A percentile compares a stretch with the other conserved stretches of the same genome.
These are phyloP conservation scores for Enteromius mattozi DNA, from an alignment of 2,797 vertebrate genomes.

Conservation along the genomic window DNA sequence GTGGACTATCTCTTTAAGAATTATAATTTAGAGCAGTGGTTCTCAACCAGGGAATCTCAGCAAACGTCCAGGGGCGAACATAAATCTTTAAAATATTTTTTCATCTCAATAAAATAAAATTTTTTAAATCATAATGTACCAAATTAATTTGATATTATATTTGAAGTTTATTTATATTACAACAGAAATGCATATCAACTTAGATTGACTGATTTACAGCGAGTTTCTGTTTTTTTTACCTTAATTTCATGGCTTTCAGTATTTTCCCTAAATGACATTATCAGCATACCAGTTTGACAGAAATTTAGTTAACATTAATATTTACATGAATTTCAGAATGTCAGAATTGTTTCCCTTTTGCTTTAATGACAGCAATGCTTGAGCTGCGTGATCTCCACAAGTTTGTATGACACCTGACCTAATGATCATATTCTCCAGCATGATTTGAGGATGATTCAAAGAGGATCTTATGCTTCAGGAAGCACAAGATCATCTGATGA, in stretches of 20 bases:
- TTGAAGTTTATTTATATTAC: not conserved
- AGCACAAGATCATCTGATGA: not conserved
- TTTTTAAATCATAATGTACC: not conserved
- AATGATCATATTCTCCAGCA: not conserved
- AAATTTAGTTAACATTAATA: not conserved
- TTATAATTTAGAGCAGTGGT: not conserved
- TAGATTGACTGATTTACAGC: not conserved
- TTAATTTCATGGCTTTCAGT: not conserved
- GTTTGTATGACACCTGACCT: not conserved
- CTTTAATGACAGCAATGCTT: not conserved
- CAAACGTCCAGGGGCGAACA: not conserved
- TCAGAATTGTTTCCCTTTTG: not conserved
- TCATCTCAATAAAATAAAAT: not conserved
- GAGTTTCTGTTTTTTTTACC: not conserved
- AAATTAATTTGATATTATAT: not conserved
- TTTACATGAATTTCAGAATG: not conserved
- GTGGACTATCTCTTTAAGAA: not conserved
- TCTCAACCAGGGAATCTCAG: not conserved
- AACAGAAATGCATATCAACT: not conserved
- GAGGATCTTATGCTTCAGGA: not conserved
- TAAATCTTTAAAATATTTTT: not conserved
- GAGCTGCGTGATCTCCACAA: not conserved
- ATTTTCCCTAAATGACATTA: not conserved
- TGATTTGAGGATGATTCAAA: not conserved
- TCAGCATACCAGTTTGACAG: not conserved